These are phyloP conservation scores for Peromyscus aztecus DNA, from an alignment of 2,797 vertebrate species.

Conservation along the genomic window DNA sequence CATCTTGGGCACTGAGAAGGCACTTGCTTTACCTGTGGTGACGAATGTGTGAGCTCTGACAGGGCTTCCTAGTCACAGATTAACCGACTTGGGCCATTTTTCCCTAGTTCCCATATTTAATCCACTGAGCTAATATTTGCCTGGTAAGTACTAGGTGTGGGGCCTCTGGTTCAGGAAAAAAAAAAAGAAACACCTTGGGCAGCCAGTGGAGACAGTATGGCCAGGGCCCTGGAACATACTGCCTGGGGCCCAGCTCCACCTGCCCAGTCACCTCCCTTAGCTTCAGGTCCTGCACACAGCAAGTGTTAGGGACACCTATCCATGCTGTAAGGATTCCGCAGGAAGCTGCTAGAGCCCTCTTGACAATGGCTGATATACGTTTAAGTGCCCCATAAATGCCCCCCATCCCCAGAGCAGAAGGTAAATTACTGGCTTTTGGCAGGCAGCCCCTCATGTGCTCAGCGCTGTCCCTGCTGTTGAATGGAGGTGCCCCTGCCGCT, in stretches of 20 bases:
- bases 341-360: not conserved
- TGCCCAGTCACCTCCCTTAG: not conserved
- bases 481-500: not conserved
- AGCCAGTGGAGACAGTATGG: not conserved
- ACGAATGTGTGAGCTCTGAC: not conserved
- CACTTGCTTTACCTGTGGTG: not conserved
- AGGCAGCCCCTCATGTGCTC: not conserved
- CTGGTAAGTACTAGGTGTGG: not conserved
- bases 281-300: not conserved
- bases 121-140: constrained; percentile 29
- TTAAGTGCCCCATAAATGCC: not conserved
- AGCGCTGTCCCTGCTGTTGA: not conserved
- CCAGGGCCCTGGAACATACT: not conserved
- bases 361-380: rapidly evolving
- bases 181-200: no score
- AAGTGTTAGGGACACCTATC: not conserved
- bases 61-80: not conserved
- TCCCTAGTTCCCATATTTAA: not conserved
- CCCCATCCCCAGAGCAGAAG: not conserved
- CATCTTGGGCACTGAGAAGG: not conserved
- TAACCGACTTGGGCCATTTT: not conserved
- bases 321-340: not conserved
- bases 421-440: not conserved
- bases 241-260: not conserved
- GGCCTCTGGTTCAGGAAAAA: not conserved